Evolutionary conservation across 2,888 invertebrate species (phyloP).

Genomic region (Cataglyphis albicans): DNA sequence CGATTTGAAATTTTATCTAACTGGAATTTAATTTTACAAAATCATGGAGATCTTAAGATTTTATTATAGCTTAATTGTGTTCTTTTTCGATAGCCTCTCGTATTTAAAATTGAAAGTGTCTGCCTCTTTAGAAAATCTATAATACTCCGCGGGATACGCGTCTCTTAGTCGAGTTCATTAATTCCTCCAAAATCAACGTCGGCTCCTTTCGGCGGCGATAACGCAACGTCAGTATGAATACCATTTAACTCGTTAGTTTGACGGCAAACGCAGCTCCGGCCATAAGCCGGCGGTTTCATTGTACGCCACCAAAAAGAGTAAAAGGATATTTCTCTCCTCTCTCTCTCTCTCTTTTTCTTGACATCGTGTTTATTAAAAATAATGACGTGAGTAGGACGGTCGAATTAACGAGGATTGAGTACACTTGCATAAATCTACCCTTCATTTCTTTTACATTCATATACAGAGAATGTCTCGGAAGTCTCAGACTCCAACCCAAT

Average conservation of each 20-base stretch:
- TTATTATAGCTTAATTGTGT: background rate
- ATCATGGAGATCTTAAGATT: background rate
- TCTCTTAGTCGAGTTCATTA: conserved; percentile 43
- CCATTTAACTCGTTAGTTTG: conserved; percentile 49
- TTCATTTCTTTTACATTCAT: conserved; percentile 40
- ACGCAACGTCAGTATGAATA: conserved; percentile 61
- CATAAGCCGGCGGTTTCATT: conserved; percentile 61
- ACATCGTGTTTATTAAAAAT: conserved; percentile 83
- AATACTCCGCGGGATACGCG: background rate
- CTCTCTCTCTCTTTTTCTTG: conserved; percentile 48
- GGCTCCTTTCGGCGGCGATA: conserved; percentile 61
- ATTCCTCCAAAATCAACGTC: conserved; percentile 54
- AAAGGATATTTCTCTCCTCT: conserved; percentile 79
- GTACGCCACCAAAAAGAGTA: conserved; percentile 69
- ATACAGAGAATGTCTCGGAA: conserved; percentile 18
- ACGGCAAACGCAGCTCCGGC: conserved; percentile 50
- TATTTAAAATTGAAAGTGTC: background rate
- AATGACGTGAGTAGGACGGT: conserved; percentile 79
- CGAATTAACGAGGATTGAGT: conserved; percentile 50
- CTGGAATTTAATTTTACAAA: background rate
- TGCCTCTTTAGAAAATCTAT: conserved; percentile 23
- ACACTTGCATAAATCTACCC: conserved; percentile 47
- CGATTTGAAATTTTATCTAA: background rate
- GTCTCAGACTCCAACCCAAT: conserved; percentile 20
- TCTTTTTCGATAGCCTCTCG: background rate